Percentiles rank a stretch among this genome's conserved stretches.
Conservation (phyloP, 1,140 invertebrate genomes). For the Ooceraea biroi region DNA sequence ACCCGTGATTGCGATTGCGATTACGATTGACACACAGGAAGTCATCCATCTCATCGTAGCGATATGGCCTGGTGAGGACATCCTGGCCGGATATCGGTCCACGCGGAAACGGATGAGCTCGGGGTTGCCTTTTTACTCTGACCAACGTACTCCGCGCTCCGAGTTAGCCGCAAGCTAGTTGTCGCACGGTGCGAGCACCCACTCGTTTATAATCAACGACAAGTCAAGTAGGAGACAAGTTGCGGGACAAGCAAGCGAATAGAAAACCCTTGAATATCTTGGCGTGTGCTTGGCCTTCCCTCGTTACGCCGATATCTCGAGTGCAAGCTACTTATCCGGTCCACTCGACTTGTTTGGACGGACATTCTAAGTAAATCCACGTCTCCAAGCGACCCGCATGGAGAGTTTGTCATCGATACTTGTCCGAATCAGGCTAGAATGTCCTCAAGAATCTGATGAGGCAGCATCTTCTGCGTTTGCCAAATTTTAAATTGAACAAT, state of each 20-base stretch:
- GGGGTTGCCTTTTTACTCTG: not conserved
- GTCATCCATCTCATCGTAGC: not conserved
- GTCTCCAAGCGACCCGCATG: not conserved
- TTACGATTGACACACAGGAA: not conserved
- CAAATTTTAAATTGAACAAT: slow-evolving; percentile 24
- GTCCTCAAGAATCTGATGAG: not conserved
- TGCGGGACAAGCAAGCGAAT: slow-evolving; percentile 27
- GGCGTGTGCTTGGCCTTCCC: not conserved
- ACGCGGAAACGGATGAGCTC: not conserved
- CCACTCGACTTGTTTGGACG: slow-evolving; percentile 1
- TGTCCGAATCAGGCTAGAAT: not conserved
- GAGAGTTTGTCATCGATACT: slow-evolving; percentile 34
- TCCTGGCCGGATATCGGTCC: not conserved
- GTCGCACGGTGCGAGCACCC: slow-evolving; percentile 4
- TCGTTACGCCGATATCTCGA: slow-evolving; percentile 36
- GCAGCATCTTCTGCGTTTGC: slow-evolving; percentile 8
- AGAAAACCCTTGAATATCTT: slow-evolving; percentile 25
- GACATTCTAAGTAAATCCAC: not conserved
- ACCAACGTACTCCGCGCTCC: not conserved
- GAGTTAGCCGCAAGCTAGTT: slow-evolving; percentile 5
- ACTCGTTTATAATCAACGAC: slow-evolving; percentile 33
- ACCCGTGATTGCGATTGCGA: not conserved
- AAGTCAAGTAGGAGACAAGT: slow-evolving; percentile 38
- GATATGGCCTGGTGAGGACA: not conserved
- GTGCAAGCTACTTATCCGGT: not conserved